Base-by-base conservation (phyloP, 2,113 vertebrate genomes). In the Hirundichthys speculiger region DNA sequence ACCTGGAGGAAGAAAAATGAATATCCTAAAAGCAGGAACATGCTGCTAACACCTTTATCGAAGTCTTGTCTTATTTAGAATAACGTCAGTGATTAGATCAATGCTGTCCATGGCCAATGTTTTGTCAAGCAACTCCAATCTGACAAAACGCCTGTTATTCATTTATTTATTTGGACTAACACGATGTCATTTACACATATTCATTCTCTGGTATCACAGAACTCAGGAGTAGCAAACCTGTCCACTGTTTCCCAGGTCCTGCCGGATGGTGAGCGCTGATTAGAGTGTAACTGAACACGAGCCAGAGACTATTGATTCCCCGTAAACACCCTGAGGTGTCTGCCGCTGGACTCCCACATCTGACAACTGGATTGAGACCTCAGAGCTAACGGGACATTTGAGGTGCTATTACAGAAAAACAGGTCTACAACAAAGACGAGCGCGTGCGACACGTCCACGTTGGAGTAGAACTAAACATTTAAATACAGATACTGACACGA, bases 251-350 rank as follows among this genome's bases (percentile, higher is more conserved):
- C 52, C 10, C 56, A 24, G 50, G 52, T 71, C 13, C 16, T n/a
- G 64, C 48, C 58, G 52, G 59, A 72, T 53, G 38, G 10, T 65
- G 61, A 60, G 64, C 53, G 75, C 69, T 81, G 86, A 84, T 88
- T 53, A 63, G 27, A 72, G 51, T 43, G 66, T 82, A 81, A 87
- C 64, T 83, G 75, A 84, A 86, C 74, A 79, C n/a, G 62, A 77
- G 43, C 72, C 68, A 77, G 80, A 83, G 61, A 27, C 49, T 81
- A 88, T 82, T 70, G 83, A 88, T 88, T 85, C 50, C 70, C 50
- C 61, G 47, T 56, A 72, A 50, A 38, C 64, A 62, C 69, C 70
- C 73, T 30, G 82, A 82, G 77, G 82, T 80, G 69, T 87, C 70
- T 70, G 65, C 79, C 73, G 79, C 72, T 41, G 1, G 55, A 63